Percentiles rank a stretch among this genome's conserved stretches.
phyloP scores from a whole-genome alignment of 2,797 vertebrate species.

The Cossypha dichroa region DNA sequence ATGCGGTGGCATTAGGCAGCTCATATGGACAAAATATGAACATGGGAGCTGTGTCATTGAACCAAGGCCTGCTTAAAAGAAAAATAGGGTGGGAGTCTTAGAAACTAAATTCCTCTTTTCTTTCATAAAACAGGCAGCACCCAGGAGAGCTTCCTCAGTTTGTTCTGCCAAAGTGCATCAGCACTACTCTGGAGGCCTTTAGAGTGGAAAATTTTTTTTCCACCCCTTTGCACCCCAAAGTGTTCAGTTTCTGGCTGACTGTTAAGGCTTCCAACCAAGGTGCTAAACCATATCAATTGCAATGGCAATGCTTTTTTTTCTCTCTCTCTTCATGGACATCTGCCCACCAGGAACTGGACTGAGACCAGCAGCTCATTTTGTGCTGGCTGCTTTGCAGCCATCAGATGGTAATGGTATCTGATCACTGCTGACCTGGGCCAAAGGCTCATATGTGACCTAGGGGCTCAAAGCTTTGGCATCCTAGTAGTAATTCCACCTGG shows the following conservation, averaged over 20 bases:
- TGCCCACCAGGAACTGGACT: slow-evolving; percentile 29
- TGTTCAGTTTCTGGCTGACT: slow-evolving; percentile 12
- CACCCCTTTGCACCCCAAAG: not conserved
- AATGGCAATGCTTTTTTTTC: not conserved
- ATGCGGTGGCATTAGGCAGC: not conserved
- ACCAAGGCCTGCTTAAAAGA: not conserved
- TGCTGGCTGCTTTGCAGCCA: not conserved
- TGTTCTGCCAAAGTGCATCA: slow-evolving; percentile 15
- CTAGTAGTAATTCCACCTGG: not conserved
- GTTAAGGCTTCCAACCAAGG: slow-evolving; percentile 47
- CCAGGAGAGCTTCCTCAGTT: not conserved
- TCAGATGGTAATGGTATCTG: not conserved
- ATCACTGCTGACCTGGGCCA: not conserved
- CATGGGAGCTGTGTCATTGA: not conserved
- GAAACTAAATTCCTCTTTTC: not conserved
- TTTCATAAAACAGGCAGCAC: not conserved
- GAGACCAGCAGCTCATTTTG: slow-evolving; percentile 33
- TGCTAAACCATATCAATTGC: slow-evolving; percentile 46
- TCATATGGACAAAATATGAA: not conserved
- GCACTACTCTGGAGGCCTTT: not conserved
- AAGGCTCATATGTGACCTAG: not conserved
- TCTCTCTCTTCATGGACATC: not conserved
- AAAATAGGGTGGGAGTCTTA: not conserved
- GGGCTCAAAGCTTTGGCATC: not conserved
- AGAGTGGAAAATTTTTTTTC: not conserved